Base-by-base conservation (phyloP, 2,797 vertebrate genomes). In the Sebastes variabilis region DNA sequence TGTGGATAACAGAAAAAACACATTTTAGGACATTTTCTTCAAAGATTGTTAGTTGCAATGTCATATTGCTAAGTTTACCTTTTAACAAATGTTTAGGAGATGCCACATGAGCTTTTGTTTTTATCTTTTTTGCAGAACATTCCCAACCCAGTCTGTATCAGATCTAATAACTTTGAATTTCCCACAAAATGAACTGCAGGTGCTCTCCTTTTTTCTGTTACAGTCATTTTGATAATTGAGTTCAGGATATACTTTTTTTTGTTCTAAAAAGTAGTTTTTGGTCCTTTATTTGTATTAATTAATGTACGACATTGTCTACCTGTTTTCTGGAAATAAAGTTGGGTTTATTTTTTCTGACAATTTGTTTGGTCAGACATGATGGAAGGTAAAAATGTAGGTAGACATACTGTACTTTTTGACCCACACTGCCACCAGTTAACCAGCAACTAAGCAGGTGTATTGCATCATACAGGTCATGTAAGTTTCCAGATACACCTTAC, bases 291-390 rank as follows among this genome's bases (percentile, higher is more conserved):
- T 79, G 27, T 82, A 65, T 86, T 75, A 25, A 79, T 49, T 66
- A 83, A 80, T 90, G 81, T 89, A 83, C 69, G 38, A 64, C 78
- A 42, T 68, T 91, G 78, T 88, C 64, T 75, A 68, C 58, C 62
- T 84, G 80, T 90, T 87, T 89, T 86, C 74, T 87, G 81, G 67
- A 89, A 93, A 88, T 89, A 93, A 93, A 93, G 78, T 76, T 77
- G 61, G 77, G 46, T 84, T 82, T 67, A 83, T 93, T 93, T 92
- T 93, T 87, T 90, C 83, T 88, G 82, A 87, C 79, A 46, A 56
- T 54, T 12, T 71, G 34, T 89, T 87, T 60, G n/a, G 36, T 54
- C 18, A 7, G 16, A 64, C 20, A 49, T 42, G 49, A 11, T 27
- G 8, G 8, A 72, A 2, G 12, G 6, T 3, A 18, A 60, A 60